Percentiles rank a stretch among this genome's conserved stretches.
These are phyloP conservation scores for Drosophila ambigua DNA, from an alignment of 1,140 invertebrate genomes.

Conservation along the genomic window DNA sequence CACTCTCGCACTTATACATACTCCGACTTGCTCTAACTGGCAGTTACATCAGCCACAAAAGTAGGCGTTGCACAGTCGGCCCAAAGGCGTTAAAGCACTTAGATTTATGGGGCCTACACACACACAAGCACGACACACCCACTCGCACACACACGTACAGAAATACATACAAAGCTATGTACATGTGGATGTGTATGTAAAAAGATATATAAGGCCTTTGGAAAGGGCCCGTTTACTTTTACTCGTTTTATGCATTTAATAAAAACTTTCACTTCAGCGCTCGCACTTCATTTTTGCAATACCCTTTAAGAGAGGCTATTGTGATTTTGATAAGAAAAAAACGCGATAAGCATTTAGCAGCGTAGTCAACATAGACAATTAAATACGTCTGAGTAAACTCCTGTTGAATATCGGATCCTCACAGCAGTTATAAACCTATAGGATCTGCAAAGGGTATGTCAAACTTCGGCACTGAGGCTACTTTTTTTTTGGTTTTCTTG, in stretches of 20 bases:
- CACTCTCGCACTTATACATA: slow-evolving; percentile 8
- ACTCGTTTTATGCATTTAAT: slow-evolving; percentile 79
- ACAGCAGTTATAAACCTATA: too few species aligned
- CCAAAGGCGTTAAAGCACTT: slow-evolving; percentile 78
- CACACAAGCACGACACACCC: slow-evolving; percentile 43
- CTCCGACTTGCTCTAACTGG: slow-evolving; percentile 52
- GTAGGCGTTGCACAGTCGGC: slow-evolving; percentile 72
- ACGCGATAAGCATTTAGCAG: too few species aligned
- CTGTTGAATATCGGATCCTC: too few species aligned
- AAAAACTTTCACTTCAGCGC: slow-evolving; percentile 74
- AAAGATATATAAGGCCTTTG: slow-evolving; percentile 30
- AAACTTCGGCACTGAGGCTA: too few species aligned
- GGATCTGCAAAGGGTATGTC: too few species aligned
- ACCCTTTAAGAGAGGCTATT: not conserved
- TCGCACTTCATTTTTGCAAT: slow-evolving; percentile 47
- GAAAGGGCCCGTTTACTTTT: slow-evolving; percentile 50
- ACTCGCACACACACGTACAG: slow-evolving; percentile 17
- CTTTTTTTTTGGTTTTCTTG: slow-evolving; percentile 17
- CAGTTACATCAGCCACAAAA: slow-evolving; percentile 73
- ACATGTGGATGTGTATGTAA: slow-evolving; percentile 4
- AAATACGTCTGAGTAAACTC: too few species aligned
- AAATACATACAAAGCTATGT: not conserved
- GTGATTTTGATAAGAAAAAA: too few species aligned
- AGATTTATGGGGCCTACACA: slow-evolving; percentile 70
- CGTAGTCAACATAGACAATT: too few species aligned